A percentile compares a stretch with the other conserved stretches of the same genome.
Conservation (phyloP, 2,888 invertebrate species). For the Heliconius charithonia region DNA sequence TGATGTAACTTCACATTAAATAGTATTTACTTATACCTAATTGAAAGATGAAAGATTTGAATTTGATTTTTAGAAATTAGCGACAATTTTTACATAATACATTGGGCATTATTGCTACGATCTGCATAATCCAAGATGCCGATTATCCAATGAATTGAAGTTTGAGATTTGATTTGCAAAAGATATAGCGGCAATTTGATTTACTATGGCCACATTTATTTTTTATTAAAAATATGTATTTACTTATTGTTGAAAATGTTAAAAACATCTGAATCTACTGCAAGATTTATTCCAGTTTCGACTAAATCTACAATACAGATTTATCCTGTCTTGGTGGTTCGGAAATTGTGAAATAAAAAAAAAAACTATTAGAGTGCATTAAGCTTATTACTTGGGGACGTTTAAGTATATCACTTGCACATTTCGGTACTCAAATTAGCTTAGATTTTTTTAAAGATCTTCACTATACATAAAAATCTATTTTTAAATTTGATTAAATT, state of each 20-base stretch:
- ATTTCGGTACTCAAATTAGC: too few species aligned
- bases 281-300: not conserved
- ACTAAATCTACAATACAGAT: not conserved
- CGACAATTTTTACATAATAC: too few species aligned
- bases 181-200: not conserved
- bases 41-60: not conserved
- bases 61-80: not conserved
- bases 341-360: not conserved
- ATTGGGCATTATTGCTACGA: not conserved
- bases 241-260: too few species aligned
- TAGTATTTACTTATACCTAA: too few species aligned
- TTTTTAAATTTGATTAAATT: not conserved
- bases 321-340: not conserved
- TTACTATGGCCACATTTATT: not conserved
- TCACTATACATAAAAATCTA: too few species aligned
- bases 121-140: too few species aligned
- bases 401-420: too few species aligned
- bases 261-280: not conserved
- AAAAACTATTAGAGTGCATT: not conserved
- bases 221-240: not conserved
- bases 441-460: too few species aligned
- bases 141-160: too few species aligned
- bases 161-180: not conserved
- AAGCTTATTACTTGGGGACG: too few species aligned
- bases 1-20: not conserved